phyloP scores from a whole-genome alignment of 2,888 invertebrate species.

The Stictocephala bisonia region DNA sequence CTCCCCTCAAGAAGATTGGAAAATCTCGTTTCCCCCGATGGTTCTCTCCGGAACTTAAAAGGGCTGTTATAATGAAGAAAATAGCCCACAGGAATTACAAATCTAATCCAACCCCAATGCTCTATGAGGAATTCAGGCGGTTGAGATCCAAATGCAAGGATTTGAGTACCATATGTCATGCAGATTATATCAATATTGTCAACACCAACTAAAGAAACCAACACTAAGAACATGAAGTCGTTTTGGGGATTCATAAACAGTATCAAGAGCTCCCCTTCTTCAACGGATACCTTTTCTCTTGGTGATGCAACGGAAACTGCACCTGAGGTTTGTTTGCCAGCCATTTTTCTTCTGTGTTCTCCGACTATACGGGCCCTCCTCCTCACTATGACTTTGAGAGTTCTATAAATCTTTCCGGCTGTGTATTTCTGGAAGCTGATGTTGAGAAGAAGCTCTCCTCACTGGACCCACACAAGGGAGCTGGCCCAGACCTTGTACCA shows the following conservation, averaged over 20 bases:
- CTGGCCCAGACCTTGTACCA: no score
- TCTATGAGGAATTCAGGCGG: not conserved
- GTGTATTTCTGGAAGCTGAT: no score
- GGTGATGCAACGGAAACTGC: no score
- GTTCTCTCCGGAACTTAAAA: constrained; percentile 14
- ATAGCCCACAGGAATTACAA: constrained; percentile 3
- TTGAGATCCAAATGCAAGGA: not conserved
- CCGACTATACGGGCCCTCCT: no score
- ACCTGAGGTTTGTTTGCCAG: no score
- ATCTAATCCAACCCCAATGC: not conserved
- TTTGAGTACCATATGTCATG: not conserved
- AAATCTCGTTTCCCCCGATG: constrained; percentile 7
- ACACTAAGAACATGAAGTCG: not conserved
- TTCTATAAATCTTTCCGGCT: no score
- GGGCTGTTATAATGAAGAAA: not conserved
- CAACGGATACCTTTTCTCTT: no score
- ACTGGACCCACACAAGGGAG: no score
- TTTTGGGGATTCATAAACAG: constrained; percentile 18
- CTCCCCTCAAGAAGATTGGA: not conserved
- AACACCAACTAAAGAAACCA: not conserved
- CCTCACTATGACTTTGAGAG: no score
- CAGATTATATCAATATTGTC: not conserved
- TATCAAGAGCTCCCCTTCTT: no score
- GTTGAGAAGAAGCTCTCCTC: no score
- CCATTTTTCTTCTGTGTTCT: no score